Conservation (phyloP, 2,113 vertebrate species). For the Gymnogyps californianus region DNA sequence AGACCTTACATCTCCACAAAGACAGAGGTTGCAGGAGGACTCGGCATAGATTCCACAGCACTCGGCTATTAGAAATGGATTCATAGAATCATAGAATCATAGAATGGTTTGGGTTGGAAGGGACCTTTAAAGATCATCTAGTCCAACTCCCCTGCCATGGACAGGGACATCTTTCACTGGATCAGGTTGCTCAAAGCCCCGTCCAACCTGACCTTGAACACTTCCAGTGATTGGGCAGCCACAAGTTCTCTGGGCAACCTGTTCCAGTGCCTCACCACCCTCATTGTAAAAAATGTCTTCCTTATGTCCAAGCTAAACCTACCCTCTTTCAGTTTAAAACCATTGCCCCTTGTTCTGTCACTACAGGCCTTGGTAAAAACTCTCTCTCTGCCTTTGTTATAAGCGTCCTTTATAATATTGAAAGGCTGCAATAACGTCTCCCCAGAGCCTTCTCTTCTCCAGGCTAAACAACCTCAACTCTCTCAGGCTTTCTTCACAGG, state of each 20-base stretch:
- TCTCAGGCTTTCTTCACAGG: neutral
- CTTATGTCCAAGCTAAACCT: neutral
- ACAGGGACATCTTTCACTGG: no score
- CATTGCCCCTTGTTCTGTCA: neutral
- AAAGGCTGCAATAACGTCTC: neutral
- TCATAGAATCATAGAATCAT: neutral
- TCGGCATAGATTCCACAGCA: neutral
- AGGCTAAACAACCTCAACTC: neutral
- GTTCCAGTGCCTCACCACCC: neutral
- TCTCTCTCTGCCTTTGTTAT: neutral
- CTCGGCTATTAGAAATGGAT: neutral
- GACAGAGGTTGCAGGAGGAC: neutral
- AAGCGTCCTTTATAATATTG: neutral
- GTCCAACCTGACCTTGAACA: fast-evolving
- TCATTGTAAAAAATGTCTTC: neutral
- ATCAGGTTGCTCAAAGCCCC: no score
- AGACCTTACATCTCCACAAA: neutral
- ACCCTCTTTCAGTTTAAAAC: neutral
- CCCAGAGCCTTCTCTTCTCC: neutral
- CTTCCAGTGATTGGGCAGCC: neutral
- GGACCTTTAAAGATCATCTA: no score
- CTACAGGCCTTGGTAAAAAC: neutral
- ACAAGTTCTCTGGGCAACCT: neutral
- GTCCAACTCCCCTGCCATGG: no score
- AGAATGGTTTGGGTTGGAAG: no score